phyloP scores from a whole-genome alignment of 2,113 vertebrate species.

The Stigmatopora nigra region DNA sequence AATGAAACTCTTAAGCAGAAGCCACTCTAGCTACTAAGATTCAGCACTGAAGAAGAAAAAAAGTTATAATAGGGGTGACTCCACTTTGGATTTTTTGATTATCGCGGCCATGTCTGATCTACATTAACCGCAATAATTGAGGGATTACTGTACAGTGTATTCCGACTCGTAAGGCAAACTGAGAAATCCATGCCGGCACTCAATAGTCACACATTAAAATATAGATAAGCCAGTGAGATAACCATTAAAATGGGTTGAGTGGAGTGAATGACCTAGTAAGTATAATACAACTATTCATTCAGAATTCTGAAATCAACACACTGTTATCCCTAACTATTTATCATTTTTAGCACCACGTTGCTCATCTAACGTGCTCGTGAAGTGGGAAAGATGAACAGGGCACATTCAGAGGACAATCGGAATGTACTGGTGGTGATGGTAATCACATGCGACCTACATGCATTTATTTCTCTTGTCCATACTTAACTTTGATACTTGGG shows the following conservation, averaged over 20 bases:
- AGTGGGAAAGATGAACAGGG: background rate
- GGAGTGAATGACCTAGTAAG: conserved; percentile 21
- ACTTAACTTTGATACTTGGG: conserved; percentile 65
- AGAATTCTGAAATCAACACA: background rate
- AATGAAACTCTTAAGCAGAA: too few relatives aligned
- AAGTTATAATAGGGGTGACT: too few relatives aligned
- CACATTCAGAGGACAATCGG: background rate
- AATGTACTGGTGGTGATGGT: background rate
- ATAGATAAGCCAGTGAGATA: conserved; percentile 27
- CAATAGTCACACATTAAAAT: conserved; percentile 23
- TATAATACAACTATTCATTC: background rate
- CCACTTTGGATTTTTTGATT: too few relatives aligned
- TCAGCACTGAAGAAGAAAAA: too few relatives aligned
- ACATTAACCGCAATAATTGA: too few relatives aligned
- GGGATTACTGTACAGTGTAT: background rate
- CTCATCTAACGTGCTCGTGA: background rate
- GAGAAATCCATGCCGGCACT: background rate
- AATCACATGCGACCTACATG: background rate
- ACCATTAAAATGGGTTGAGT: conserved; percentile 6
- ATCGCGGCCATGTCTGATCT: too few relatives aligned
- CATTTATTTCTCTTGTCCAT: conserved; percentile 2
- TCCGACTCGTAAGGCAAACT: background rate
- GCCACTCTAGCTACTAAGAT: too few relatives aligned
- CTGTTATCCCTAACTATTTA: background rate
- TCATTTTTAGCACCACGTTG: background rate